Conservation (phyloP, 2,888 invertebrate species). For the Sarcophaga carnaria region DNA sequence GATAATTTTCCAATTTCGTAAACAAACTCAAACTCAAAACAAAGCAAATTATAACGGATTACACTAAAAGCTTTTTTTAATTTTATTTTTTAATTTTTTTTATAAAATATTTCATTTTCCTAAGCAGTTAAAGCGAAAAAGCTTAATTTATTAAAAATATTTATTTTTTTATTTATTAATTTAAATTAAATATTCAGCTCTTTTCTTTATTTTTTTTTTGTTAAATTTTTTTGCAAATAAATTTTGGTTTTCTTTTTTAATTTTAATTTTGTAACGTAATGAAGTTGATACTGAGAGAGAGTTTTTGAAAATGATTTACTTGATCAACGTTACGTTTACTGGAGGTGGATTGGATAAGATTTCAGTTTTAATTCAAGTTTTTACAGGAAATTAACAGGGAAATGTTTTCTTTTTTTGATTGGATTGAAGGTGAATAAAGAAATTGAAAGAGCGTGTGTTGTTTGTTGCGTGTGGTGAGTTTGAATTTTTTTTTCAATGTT, state of each 20-base stretch:
- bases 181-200: conserved; percentile 44
- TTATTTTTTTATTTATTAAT: conserved; percentile 12
- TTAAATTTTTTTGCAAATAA: conserved; percentile 45
- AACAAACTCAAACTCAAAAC: conserved; percentile 64
- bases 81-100: background rate
- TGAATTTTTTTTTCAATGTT: background rate
- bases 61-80: conserved; percentile 64
- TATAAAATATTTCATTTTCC: conserved; percentile 23
- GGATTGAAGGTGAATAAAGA: background rate
- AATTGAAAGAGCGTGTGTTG: background rate
- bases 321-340: no score
- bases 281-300: conserved; percentile 24
- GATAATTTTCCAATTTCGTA: conserved; percentile 59
- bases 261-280: no score
- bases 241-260: background rate
- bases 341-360: conserved; percentile 42
- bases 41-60: conserved; percentile 65
- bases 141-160: conserved; percentile 30
- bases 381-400: conserved; percentile 29
- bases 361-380: conserved; percentile 28
- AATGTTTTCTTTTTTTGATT: background rate
- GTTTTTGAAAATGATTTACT: conserved; percentile 51
- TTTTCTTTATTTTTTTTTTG: conserved; percentile 59
- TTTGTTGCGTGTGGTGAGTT: background rate
- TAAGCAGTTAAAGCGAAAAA: conserved; percentile 46